Evolutionary conservation across 2,113 vertebrate species (phyloP), one percentile per base, ranked within the genome.

Genomic region (Hydropotes inermis): DNA sequence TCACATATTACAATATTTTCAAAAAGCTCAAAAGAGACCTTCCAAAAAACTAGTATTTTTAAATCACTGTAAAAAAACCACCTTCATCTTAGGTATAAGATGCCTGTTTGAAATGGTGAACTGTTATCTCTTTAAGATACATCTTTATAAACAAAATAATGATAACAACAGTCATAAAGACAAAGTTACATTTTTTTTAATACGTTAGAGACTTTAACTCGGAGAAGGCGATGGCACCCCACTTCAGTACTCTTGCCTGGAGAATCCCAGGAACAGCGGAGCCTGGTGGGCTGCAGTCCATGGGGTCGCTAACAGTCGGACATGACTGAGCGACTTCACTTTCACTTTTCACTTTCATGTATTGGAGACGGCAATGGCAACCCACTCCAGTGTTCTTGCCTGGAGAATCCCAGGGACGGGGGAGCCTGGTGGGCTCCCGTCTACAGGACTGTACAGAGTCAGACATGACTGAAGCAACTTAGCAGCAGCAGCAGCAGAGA

Each of bases 71-170:
- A 30, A 67, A 91, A 47, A 89, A 88, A 87, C 21, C 27, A 91
- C 15, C 13, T 16, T 91, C 13, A 17, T 30, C 17, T 64, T 47
- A 78, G 21, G 27, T 23, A 28, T 74, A 67, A 67, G 92, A 78
- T 58, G 39, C 17, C 21, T 19, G 17, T 70, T 95, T 78, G 67
- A 95, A 82, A 45, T 54, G 21, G 11, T 45, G 13, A 85, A 13
- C 4, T 61, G 17, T 17, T 76, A 54, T 58, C 17, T 89, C 84
- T 33, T 76, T 92, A 30, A 81, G 39, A 47, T 64, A 30, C 57
- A 95, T 52, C 83, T 91, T 96, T 93, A 50, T 74, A 60, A 79
- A 70, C 45, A 79, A 97, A 87, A 43, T 55, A 64, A 58, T 81
- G 5, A 64, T 10, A 78, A 70, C 15, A 87, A 23, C 16, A 47